Evolutionary conservation across 2,888 invertebrate species (phyloP).

Genomic region (Melinaea marsaeus): DNA sequence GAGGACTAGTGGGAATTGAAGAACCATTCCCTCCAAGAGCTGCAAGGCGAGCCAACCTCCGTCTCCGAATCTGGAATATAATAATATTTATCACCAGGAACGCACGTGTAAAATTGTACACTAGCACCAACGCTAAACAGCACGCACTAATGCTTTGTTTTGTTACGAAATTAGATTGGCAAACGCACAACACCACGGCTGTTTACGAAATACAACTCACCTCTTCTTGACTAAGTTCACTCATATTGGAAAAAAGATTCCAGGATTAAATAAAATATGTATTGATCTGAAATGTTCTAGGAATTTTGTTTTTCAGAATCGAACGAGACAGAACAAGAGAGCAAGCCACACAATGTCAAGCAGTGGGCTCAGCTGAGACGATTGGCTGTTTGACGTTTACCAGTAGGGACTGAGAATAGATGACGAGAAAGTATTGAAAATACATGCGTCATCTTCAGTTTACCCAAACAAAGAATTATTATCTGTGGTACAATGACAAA

Average conservation of each 20-base stretch:
- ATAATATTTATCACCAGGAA: slow-evolving; percentile 38
- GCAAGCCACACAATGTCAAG: slow-evolving; percentile 71
- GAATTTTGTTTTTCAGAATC: slow-evolving; percentile 50
- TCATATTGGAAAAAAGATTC: slow-evolving; percentile 76
- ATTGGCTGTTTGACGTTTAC: slow-evolving; percentile 65
- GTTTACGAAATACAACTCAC: slow-evolving; percentile 79
- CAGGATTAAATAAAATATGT: slow-evolving; percentile 32
- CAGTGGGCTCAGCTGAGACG: slow-evolving; percentile 66
- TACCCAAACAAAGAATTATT: slow-evolving; percentile 30
- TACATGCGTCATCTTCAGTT: slow-evolving; percentile 71
- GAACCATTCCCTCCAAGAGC: slow-evolving; percentile 76
- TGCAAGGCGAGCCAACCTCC: slow-evolving; percentile 85
- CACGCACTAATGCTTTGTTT: slow-evolving; percentile 72
- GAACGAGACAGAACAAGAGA: slow-evolving; percentile 55
- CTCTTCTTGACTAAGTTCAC: slow-evolving; percentile 93
- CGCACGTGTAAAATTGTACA: slow-evolving; percentile 53
- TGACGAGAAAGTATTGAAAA: slow-evolving; percentile 76
- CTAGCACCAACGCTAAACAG: slow-evolving; percentile 53
- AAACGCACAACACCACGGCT: slow-evolving; percentile 67
- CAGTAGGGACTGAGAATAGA: slow-evolving; percentile 47
- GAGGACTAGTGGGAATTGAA: slow-evolving; percentile 68
- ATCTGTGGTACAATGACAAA: slow-evolving; percentile 15
- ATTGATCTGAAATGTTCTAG: slow-evolving; percentile 44
- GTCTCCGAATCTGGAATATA: slow-evolving; percentile 83
- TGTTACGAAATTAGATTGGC: slow-evolving; percentile 77